Conservation (phyloP, 23 tunicate species). For the Aplidium turbinatum region DNA sequence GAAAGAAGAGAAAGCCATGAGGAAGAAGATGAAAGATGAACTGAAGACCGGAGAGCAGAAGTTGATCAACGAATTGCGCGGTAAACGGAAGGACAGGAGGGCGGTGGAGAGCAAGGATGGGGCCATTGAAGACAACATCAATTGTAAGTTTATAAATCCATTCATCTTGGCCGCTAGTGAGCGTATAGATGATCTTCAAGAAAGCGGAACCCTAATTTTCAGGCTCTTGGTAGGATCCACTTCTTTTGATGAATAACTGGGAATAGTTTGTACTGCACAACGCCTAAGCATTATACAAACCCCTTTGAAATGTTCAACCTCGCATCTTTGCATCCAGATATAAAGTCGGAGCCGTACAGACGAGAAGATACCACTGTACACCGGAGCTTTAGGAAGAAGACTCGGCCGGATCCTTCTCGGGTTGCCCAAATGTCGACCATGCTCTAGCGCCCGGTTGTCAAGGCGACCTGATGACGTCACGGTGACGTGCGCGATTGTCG, state of each 20-base stretch:
- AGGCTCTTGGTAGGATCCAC: no score
- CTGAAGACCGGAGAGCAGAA: conserved; percentile 59
- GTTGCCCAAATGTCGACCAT: conserved; percentile 73
- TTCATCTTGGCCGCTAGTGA: not conserved
- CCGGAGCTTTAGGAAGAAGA: conserved; percentile 68
- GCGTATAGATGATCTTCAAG: not conserved
- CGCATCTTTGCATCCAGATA: no score
- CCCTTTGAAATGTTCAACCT: no score
- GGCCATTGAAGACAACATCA: conserved; percentile 86
- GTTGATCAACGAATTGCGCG: conserved; percentile 42
- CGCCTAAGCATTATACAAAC: no score
- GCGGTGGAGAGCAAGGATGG: conserved; percentile 90
- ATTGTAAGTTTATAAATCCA: conserved; percentile 63
- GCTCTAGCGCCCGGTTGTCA: no score
- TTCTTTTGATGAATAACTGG: no score
- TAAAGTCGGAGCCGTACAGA: conserved; percentile 96
- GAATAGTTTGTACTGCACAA: no score
- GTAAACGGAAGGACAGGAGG: conserved; percentile 59
- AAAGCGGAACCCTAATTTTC: no score
- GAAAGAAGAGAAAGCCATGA: conserved; percentile 27
- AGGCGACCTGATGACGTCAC: no score
- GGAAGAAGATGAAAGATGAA: conserved; percentile 21
- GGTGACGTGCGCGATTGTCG: no score
- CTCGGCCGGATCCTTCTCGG: conserved; percentile 46
- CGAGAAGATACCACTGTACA: conserved; percentile 75